Evolutionary conservation across 2,888 invertebrate species (phyloP).

Genomic region (Hoplodrina blanda): DNA sequence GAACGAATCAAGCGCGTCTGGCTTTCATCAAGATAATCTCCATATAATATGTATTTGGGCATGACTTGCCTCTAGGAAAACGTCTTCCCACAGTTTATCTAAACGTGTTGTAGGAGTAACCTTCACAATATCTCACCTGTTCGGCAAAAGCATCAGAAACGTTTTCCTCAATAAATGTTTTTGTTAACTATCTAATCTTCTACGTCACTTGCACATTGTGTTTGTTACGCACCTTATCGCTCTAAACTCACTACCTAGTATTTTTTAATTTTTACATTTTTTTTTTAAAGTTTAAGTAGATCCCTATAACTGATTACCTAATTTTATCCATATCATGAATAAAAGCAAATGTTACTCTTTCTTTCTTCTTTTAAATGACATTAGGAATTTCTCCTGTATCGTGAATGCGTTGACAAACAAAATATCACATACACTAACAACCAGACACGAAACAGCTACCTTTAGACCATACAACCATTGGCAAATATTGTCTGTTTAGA

Average conservation of each 20-base stretch:
- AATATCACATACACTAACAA: too few species aligned
- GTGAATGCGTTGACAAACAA: too few species aligned
- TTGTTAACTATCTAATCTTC: conserved; percentile 33
- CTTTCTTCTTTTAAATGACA: too few species aligned
- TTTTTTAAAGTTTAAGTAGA: too few species aligned
- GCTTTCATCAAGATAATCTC: conserved; percentile 16
- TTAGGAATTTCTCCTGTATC: too few species aligned
- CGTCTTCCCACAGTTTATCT: background rate
- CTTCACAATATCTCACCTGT: conserved; percentile 7
- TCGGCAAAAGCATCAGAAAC: conserved; percentile 9
- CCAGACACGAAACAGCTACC: too few species aligned
- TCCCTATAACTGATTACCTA: background rate
- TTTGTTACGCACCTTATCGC: conserved; percentile 23
- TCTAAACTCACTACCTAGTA: conserved; percentile 4
- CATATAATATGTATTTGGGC: background rate
- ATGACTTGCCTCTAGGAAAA: background rate
- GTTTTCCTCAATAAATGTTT: conserved; percentile 10
- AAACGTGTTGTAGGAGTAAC: background rate
- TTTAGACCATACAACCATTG: too few species aligned
- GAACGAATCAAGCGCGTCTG: conserved; percentile 9
- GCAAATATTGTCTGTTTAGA: too few species aligned
- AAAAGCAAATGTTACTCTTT: too few species aligned
- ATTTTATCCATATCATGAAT: too few species aligned
- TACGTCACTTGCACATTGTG: conserved; percentile 26
- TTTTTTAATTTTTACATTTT: background rate